These are phyloP conservation scores for Rhorus exstirpatorius DNA, from an alignment of 2,888 invertebrate genomes.

Conservation along the genomic window DNA sequence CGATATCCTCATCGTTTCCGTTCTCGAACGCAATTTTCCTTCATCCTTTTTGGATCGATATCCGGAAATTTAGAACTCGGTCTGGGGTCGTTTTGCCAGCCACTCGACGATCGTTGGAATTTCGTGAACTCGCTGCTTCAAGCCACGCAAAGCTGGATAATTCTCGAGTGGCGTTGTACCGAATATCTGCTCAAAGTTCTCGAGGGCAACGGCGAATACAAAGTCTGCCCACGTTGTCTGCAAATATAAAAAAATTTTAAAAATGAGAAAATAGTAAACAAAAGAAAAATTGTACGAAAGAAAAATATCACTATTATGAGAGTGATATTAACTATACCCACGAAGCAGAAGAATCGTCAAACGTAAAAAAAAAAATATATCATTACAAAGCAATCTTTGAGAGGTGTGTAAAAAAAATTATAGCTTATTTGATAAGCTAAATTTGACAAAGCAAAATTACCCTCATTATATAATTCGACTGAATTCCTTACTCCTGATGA, in stretches of 20 bases:
- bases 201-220: slow-evolving; percentile 87
- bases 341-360: no score
- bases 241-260: slow-evolving; percentile 61
- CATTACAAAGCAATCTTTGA: no score
- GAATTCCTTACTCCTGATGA: no score
- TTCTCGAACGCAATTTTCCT: slow-evolving; percentile 50
- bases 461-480: no score
- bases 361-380: no score
- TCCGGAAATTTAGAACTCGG: slow-evolving; percentile 85
- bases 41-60: slow-evolving; percentile 6
- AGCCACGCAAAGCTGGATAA: slow-evolving; percentile 87
- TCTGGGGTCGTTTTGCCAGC: slow-evolving; percentile 88
- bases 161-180: slow-evolving; percentile 87
- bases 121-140: slow-evolving; percentile 87
- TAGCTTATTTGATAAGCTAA: no score
- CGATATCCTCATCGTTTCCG: slow-evolving; percentile 2
- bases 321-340: no score
- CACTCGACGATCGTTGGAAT: slow-evolving; percentile 88
- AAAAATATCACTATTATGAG: background rate
- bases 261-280: background rate
- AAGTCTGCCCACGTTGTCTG: slow-evolving; percentile 89
- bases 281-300: background rate
- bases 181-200: slow-evolving; percentile 87
- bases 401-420: no score
- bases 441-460: no score